A percentile compares a stretch with the other conserved stretches of the same genome.
phyloP scores from a whole-genome alignment of 1,140 invertebrate genomes.

The Drosophila truncata region DNA sequence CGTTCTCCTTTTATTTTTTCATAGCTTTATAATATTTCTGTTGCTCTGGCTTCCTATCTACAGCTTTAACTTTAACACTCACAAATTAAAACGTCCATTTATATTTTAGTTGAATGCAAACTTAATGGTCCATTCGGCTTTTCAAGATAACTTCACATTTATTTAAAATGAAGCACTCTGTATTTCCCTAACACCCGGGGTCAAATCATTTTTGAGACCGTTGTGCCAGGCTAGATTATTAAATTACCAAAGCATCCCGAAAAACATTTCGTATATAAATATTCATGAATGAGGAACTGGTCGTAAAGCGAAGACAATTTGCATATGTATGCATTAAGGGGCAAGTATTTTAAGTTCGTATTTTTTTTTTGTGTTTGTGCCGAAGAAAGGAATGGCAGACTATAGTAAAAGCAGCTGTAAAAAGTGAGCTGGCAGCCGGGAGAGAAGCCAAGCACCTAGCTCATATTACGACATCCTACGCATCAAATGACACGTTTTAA shows the following conservation, averaged over 20 bases:
- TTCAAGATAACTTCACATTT: not conserved
- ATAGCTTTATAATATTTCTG: not conserved
- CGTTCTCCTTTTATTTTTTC: not conserved
- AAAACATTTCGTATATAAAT: conserved; percentile 53
- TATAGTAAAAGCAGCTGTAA: conserved; percentile 21
- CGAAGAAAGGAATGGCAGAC: not conserved
- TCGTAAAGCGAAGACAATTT: conserved; percentile 45
- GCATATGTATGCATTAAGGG: conserved; percentile 56
- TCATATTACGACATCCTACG: conserved; percentile 63
- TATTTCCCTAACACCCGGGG: not conserved
- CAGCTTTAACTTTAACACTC: not conserved
- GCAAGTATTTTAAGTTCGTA: conserved; percentile 41
- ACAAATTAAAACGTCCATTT: not conserved
- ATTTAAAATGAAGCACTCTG: conserved; percentile 1
- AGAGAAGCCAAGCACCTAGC: conserved; percentile 53
- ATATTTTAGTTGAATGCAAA: not conserved
- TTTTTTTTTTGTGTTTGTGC: conserved; percentile 6
- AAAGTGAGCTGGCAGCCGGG: conserved; percentile 7
- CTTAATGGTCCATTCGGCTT: not conserved
- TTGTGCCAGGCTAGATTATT: conserved; percentile 16
- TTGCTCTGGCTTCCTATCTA: too few relatives aligned
- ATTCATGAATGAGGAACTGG: conserved; percentile 60
- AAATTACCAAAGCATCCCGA: conserved; percentile 26
- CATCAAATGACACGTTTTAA: conserved; percentile 80
- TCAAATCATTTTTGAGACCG: not conserved